Conservation (phyloP, 2,888 invertebrate genomes). For the Nymphalis c-album region DNA sequence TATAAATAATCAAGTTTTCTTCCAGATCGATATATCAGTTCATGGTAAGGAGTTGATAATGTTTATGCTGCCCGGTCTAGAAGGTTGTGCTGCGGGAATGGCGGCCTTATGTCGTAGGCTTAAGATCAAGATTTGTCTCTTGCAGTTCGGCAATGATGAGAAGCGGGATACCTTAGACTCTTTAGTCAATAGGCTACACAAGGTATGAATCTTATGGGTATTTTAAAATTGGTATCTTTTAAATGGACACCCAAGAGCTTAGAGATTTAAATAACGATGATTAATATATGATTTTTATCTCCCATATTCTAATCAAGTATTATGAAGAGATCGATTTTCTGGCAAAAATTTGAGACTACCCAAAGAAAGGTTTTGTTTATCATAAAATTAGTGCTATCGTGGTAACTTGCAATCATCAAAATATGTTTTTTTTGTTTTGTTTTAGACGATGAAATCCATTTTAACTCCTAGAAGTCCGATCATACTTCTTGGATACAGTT, state of each 20-base stretch:
- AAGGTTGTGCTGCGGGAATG: conserved; percentile 82
- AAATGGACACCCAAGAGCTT: too few species aligned
- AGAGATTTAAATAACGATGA: too few species aligned
- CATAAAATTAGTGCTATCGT: too few species aligned
- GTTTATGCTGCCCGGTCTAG: conserved; percentile 85
- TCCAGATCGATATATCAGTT: conserved; percentile 68
- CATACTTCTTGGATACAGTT: conserved; percentile 87
- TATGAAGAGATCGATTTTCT: too few species aligned
- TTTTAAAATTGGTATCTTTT: too few species aligned
- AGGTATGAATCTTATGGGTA: conserved; percentile 57
- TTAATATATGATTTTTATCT: too few species aligned
- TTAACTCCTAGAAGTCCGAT: conserved; percentile 84
- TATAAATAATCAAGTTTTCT: not conserved
- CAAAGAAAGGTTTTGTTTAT: too few species aligned
- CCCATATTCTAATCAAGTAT: too few species aligned
- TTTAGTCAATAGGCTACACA: conserved; percentile 77
- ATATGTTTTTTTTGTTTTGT: conserved; percentile 42
- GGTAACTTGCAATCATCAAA: too few species aligned
- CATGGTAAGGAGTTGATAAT: conserved; percentile 73
- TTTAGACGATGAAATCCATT: conserved; percentile 81
- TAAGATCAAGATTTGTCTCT: conserved; percentile 74
- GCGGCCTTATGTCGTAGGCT: conserved; percentile 77
- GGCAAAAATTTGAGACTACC: too few species aligned
- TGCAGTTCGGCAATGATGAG: conserved; percentile 78
- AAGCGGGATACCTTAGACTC: conserved; percentile 65